Evolutionary conservation across 2,113 vertebrate species (phyloP).

Genomic region (Bucco capensis): DNA sequence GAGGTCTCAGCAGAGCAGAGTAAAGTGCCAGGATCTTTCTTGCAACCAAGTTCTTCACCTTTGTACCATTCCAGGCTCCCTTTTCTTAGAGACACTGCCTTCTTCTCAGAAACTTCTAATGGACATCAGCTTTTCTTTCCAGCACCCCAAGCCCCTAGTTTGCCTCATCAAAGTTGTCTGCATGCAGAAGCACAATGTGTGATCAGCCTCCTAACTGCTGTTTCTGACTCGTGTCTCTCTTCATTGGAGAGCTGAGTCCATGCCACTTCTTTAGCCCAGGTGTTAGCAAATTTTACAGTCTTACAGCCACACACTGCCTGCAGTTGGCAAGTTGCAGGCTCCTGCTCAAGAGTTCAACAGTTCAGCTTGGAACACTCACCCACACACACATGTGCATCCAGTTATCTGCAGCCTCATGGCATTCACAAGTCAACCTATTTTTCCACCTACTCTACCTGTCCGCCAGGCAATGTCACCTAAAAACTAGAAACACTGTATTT

Average conservation of each 20-base stretch:
- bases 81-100: background rate
- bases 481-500: too few species aligned
- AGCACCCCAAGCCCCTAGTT: background rate
- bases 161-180: background rate
- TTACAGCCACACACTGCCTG: background rate
- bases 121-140: background rate
- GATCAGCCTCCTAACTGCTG: background rate
- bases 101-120: background rate
- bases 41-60: background rate
- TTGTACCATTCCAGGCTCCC: background rate
- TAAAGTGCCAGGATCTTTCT: background rate
- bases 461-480: background rate
- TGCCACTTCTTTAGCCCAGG: background rate
- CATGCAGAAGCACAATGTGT: background rate
- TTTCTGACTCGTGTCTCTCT: background rate
- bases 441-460: background rate
- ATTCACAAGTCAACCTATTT: background rate
- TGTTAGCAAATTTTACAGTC: background rate
- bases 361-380: background rate
- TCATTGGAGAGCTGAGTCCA: background rate
- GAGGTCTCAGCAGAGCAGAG: too few species aligned
- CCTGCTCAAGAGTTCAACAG: background rate
- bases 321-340: background rate
- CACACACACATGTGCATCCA: fast-evolving
- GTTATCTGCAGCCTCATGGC: background rate